Conservation (phyloP, 2,888 invertebrate genomes). For the Scaptomyza cyrtandrae region DNA sequence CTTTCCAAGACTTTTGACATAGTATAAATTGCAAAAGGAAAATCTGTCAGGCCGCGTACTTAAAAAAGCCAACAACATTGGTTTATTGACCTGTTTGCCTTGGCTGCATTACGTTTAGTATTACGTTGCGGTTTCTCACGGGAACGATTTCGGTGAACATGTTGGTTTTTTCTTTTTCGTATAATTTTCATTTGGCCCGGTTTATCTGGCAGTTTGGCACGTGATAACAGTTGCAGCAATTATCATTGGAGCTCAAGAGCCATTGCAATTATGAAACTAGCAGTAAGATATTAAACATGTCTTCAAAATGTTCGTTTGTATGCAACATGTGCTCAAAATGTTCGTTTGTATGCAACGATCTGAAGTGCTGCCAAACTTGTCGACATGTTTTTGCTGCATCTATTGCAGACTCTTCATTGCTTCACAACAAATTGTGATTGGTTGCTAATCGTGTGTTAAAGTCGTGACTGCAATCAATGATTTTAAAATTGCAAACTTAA, state of each 20-base stretch:
- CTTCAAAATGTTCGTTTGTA: background rate
- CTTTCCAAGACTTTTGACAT: background rate
- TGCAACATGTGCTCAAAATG: background rate
- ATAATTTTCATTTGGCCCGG: background rate
- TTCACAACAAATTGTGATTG: background rate
- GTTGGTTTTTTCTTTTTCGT: background rate
- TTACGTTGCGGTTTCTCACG: conserved; percentile 3
- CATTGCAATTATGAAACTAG: conserved; percentile 5
- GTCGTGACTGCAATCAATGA: background rate
- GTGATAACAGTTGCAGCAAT: conserved; percentile 1
- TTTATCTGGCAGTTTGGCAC: conserved; percentile 2
- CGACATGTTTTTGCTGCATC: background rate
- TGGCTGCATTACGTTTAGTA: background rate
- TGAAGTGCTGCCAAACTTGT: conserved; percentile 2
- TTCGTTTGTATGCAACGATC: background rate
- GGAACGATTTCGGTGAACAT: conserved; percentile 1
- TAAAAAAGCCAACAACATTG: background rate
- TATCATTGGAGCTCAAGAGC: background rate
- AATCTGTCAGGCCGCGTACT: background rate
- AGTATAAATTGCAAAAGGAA: background rate
- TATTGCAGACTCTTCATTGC: conserved; percentile 4
- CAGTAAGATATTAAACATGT: background rate
- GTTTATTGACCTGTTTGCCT: conserved; percentile 1
- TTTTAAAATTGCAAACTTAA: no score
- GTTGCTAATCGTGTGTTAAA: background rate